These are phyloP conservation scores for Harpalus rufipes DNA, from an alignment of 2,888 invertebrate species.

Conservation along the genomic window DNA sequence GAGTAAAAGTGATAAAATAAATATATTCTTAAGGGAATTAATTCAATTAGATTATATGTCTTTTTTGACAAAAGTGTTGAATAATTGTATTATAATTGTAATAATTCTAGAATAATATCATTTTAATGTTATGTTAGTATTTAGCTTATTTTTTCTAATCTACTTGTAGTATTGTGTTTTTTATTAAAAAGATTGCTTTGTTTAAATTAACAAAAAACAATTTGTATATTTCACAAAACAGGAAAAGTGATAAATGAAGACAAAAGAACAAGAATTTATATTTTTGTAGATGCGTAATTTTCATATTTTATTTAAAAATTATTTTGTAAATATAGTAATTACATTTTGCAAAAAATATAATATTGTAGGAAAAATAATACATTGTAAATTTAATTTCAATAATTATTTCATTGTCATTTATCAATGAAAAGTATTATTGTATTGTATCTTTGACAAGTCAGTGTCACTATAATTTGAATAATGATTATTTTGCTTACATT, in stretches of 20 bases:
- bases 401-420: neutral
- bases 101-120: neutral
- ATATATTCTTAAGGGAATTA: neutral
- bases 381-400: neutral
- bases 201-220: too few relatives aligned
- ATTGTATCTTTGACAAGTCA: neutral
- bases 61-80: neutral
- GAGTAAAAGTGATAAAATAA: neutral
- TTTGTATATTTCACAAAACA: too few relatives aligned
- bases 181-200: too few relatives aligned
- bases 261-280: neutral
- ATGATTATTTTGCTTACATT: neutral
- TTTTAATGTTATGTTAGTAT: too few relatives aligned
- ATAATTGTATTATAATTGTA: neutral
- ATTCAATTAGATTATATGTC: neutral
- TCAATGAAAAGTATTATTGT: neutral
- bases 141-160: too few relatives aligned
- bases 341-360: neutral
- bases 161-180: too few relatives aligned
- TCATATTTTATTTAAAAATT: conserved; percentile 10
- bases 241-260: too few relatives aligned
- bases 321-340: neutral
- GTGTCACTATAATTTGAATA: neutral
- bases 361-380: neutral
- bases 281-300: neutral